Base-by-base conservation (phyloP, 2,113 vertebrate species). In the Brachypteracias leptosomus region DNA sequence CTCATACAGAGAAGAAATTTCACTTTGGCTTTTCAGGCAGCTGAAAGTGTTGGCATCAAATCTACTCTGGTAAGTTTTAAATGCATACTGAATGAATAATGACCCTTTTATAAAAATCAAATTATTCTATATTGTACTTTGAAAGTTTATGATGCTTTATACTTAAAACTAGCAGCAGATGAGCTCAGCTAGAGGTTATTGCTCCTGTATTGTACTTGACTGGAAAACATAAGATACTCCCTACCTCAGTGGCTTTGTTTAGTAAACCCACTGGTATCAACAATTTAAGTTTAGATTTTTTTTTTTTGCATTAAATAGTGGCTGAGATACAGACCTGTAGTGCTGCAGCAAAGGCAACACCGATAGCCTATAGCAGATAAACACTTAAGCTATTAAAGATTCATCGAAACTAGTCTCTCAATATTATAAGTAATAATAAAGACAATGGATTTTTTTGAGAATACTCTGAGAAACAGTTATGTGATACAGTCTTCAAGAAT, bases 41-140 rank as follows among this genome's bases (percentile, higher is more conserved):
- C 99, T 44, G 99, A 99, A 97, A 99, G 99, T 28, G 99, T 99
- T 58, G 99, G 99, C 93, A 99, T 99, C 97, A 99, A 99, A 96
- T 99, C 98, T 97, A 99, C 99, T 85, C 98, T 99, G 99, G 99
- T 99, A 96, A 99, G 98, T 83, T 87, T 85, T 70, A 82, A 88
- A 47, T 89, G 67, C 33, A 46, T 49, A 35, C 54, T 84, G 68
- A 86, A 63, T n/a, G 5, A 89, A 87, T 79, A 75, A 73, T 19
- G 36, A 54, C 20, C 65, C 70, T 36, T 68, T 86, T 84, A 36
- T 54, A 89, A 84, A 90, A 82, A 67, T 42, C 10, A 74, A 51
- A 66, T 90, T 44, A 70, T 16, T 86, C 52, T 75, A 0, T 18
- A 83, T 80, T 88, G 26, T 93, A 46, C 46, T 83, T 21, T n/a